Percentiles rank a stretch among this genome's conserved stretches.
phyloP scores from a whole-genome alignment of 1,140 invertebrate species.

The Augochlora pura region DNA sequence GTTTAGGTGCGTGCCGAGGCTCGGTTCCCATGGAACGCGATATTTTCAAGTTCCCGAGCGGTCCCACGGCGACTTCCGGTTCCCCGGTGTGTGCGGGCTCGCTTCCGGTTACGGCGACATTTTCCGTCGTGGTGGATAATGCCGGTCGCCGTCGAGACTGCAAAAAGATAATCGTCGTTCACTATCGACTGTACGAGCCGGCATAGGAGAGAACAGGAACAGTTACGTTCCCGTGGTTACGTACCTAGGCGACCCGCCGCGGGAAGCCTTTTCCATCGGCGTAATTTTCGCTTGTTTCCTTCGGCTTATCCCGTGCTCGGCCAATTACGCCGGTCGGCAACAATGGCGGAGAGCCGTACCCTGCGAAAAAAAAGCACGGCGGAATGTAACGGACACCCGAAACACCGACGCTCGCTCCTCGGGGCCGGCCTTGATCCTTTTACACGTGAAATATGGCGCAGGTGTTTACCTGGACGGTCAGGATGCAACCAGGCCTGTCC shows the following conservation, averaged over 20 bases:
- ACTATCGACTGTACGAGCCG: neutral
- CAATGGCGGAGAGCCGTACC: neutral
- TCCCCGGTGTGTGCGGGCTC: constrained; percentile 32
- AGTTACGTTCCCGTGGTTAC: constrained; percentile 14
- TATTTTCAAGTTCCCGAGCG: constrained; percentile 52
- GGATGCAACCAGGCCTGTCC: constrained; percentile 59
- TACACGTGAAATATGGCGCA: constrained; percentile 50
- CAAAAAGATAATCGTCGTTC: constrained; percentile 3
- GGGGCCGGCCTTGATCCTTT: constrained; percentile 42
- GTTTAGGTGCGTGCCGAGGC: constrained; percentile 36
- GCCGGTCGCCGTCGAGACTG: neutral
- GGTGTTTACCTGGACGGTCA: constrained; percentile 55
- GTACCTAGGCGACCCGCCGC: neutral
- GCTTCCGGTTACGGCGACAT: constrained; percentile 52
- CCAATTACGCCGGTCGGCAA: neutral
- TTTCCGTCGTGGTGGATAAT: constrained; percentile 36
- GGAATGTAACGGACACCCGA: constrained; percentile 17
- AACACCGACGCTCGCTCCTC: too few species aligned
- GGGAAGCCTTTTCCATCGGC: neutral
- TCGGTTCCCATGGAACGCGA: constrained; percentile 46
- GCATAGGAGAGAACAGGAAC: neutral
- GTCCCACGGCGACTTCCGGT: constrained; percentile 62
- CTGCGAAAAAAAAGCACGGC: neutral
- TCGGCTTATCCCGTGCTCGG: neutral
- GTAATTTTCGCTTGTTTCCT: neutral